Percentiles rank a stretch among this genome's conserved stretches.
Evolutionary conservation across 2,797 vertebrate genomes (phyloP).

Genomic region (Passerculus sandwichensis): DNA sequence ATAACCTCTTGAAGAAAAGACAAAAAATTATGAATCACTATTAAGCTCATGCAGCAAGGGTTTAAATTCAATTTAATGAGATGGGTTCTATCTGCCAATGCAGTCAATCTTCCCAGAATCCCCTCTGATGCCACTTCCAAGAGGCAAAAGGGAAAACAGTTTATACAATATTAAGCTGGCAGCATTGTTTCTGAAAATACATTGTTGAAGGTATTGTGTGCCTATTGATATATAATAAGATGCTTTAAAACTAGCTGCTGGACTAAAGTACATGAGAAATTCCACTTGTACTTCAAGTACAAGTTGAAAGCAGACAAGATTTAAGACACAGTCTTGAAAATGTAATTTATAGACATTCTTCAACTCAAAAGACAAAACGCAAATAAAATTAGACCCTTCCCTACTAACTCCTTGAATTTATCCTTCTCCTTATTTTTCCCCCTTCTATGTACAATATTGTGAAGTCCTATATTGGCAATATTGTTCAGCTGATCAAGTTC

Average conservation of each 20-base stretch:
- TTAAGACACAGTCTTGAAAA: not conserved
- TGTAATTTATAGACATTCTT: not conserved
- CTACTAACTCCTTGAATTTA: not conserved
- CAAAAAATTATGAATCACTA: not conserved
- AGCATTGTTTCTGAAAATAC: not conserved
- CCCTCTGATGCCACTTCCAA: not conserved
- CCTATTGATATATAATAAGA: not conserved
- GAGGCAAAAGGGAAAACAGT: not conserved
- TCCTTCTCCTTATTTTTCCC: not conserved
- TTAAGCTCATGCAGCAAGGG: slow-evolving; percentile 2
- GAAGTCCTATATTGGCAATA: not conserved
- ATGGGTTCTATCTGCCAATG: not conserved
- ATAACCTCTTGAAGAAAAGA: not conserved
- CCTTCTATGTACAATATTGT: not conserved
- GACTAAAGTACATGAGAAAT: not conserved
- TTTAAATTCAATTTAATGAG: slow-evolving; percentile 27
- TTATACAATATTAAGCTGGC: not conserved
- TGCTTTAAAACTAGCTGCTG: not conserved
- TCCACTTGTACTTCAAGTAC: not conserved
- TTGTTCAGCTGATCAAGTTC: not conserved
- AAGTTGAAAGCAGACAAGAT: not conserved
- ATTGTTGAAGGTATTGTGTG: not conserved
- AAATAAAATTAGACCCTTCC: not conserved
- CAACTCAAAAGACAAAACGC: not conserved
- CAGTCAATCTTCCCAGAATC: not conserved